Evolutionary conservation across 2,888 invertebrate species (phyloP).

Genomic region (Camponotus fellah): DNA sequence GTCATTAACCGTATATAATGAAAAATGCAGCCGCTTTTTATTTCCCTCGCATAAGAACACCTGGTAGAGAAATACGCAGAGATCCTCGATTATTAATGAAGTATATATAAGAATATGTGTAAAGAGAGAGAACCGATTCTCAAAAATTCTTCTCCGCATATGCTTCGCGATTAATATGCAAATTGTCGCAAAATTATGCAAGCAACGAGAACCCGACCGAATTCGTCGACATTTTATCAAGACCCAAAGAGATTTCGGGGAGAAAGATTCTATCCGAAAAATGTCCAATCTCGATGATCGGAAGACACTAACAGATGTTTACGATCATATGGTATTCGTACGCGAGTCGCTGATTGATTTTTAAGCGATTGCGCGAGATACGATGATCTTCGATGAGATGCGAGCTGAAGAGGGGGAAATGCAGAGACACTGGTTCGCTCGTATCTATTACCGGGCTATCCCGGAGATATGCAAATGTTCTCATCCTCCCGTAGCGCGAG

Average conservation of each 20-base stretch:
- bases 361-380: conserved; percentile 73
- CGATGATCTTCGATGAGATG: conserved; percentile 69
- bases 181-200: conserved; percentile 44
- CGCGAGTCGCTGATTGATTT: conserved; percentile 72
- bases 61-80: background rate
- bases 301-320: background rate
- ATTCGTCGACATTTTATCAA: conserved; percentile 13
- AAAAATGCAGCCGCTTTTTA: background rate
- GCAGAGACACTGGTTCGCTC: conserved; percentile 77
- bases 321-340: background rate
- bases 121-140: conserved; percentile 39
- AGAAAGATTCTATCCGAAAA: conserved; percentile 7
- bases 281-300: conserved; percentile 1
- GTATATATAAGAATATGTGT: conserved; percentile 41
- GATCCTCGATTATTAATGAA: background rate
- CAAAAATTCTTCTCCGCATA: conserved; percentile 40
- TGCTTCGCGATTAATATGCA: conserved; percentile 24
- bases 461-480: conserved; percentile 79
- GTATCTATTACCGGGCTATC: conserved; percentile 70
- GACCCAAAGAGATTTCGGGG: conserved; percentile 19
- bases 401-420: conserved; percentile 30
- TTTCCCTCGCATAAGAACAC: background rate
- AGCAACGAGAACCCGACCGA: background rate
- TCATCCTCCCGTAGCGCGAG: conserved; percentile 51
- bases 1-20: background rate